phyloP scores from a whole-genome alignment of 1,140 invertebrate species.

The Aculops lycopersici region DNA sequence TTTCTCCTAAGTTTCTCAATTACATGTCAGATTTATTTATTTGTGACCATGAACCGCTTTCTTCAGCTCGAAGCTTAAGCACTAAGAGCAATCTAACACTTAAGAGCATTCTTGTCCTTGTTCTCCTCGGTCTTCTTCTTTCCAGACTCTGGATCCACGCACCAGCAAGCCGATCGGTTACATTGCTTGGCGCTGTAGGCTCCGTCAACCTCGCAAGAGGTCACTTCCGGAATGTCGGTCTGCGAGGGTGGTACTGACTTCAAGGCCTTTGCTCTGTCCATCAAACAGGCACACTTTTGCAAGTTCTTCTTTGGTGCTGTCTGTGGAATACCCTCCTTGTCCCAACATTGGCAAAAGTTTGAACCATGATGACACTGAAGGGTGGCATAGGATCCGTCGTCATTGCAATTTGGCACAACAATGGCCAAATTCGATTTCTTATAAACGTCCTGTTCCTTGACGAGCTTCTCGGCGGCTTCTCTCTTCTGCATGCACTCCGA shows the following conservation, averaged over 20 bases:
- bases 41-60: neutral
- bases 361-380: slow-evolving; percentile 6
- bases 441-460: neutral
- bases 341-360: slow-evolving; percentile 10
- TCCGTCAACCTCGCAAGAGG: slow-evolving; percentile 3
- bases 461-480: neutral
- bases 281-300: slow-evolving; percentile 7
- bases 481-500: neutral
- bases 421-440: neutral
- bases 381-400: slow-evolving; percentile 9
- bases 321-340: slow-evolving; percentile 7
- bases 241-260: neutral
- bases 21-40: neutral
- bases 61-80: neutral
- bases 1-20: neutral
- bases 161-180: slow-evolving; percentile 3
- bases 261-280: neutral
- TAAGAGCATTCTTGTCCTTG: neutral
- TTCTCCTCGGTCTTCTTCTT: neutral
- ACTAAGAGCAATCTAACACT: neutral
- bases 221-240: neutral
- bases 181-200: slow-evolving; percentile 8
- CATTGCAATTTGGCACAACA: slow-evolving; percentile 8
- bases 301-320: slow-evolving; percentile 6
- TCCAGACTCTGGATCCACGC: slow-evolving; percentile 4